A percentile compares a stretch with the other conserved stretches of the same genome.
Evolutionary conservation across 2,888 invertebrate genomes (phyloP).

Genomic region (Xanthia icteritia): DNA sequence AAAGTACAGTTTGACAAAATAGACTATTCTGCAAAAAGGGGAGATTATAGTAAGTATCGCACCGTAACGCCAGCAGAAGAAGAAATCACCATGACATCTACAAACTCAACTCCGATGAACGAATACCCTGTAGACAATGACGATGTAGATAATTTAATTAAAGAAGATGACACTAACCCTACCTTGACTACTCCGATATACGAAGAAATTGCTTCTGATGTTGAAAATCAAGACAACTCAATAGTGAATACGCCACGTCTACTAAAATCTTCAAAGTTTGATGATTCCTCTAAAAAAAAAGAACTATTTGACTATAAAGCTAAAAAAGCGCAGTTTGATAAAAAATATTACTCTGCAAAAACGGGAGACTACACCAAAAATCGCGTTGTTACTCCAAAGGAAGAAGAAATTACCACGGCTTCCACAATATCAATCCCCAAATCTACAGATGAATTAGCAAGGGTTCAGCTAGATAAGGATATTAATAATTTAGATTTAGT

Average conservation of each 20-base stretch:
- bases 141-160: neutral
- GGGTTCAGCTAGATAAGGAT: constrained; percentile 41
- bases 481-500: constrained; percentile 37
- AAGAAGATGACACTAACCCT: too few relatives aligned
- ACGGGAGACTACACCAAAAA: constrained; percentile 46
- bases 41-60: constrained; percentile 42
- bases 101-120: neutral
- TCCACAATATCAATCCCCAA: neutral
- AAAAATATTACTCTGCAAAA: constrained; percentile 58
- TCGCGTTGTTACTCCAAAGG: constrained; percentile 5
- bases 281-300: constrained; percentile 35
- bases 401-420: constrained; percentile 24
- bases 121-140: neutral
- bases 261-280: constrained; percentile 29
- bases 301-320: constrained; percentile 64
- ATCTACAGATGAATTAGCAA: constrained; percentile 27
- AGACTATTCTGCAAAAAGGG: constrained; percentile 31
- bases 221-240: too few relatives aligned
- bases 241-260: constrained; percentile 18
- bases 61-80: constrained; percentile 1
- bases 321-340: constrained; percentile 65
- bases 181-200: too few relatives aligned
- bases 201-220: too few relatives aligned
- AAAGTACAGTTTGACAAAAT: constrained; percentile 37
- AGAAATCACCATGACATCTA: neutral